Evolutionary conservation across 2,888 invertebrate species (phyloP).

Genomic region (Coleophora flavipennella): DNA sequence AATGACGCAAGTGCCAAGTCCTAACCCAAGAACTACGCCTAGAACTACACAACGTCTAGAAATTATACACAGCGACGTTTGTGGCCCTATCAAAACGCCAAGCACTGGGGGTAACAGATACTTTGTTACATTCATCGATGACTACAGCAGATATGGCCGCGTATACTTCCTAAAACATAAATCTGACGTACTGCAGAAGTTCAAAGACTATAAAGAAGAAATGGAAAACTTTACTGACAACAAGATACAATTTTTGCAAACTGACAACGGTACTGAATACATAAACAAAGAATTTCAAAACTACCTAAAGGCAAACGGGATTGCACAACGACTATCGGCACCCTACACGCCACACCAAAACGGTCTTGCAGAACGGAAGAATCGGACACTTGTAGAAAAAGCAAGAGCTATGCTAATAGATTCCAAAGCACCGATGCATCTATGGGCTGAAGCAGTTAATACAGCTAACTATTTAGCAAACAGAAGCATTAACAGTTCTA

Average conservation of each 20-base stretch:
- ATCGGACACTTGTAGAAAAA: not conserved
- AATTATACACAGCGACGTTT: no score
- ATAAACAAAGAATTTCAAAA: not conserved
- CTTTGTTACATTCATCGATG: no score
- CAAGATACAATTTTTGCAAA: not conserved
- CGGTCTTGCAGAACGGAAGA: not conserved
- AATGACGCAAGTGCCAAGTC: no score
- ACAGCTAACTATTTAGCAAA: not conserved
- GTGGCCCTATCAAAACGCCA: no score
- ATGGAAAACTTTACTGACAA: not conserved
- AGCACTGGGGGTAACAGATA: no score
- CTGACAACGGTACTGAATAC: not conserved
- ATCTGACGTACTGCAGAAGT: no score
- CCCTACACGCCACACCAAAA: not conserved
- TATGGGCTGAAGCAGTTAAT: slow-evolving; percentile 2
- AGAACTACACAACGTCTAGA: no score
- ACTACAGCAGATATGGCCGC: no score
- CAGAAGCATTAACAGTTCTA: no score
- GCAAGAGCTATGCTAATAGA: not conserved
- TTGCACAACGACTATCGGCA: not conserved
- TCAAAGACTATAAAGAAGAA: no score
- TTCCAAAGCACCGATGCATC: not conserved
- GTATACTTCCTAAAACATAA: no score
- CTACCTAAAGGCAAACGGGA: not conserved
- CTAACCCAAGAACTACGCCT: no score